Conservation (phyloP, 1,140 invertebrate genomes). For the Drosophila santomea region DNA sequence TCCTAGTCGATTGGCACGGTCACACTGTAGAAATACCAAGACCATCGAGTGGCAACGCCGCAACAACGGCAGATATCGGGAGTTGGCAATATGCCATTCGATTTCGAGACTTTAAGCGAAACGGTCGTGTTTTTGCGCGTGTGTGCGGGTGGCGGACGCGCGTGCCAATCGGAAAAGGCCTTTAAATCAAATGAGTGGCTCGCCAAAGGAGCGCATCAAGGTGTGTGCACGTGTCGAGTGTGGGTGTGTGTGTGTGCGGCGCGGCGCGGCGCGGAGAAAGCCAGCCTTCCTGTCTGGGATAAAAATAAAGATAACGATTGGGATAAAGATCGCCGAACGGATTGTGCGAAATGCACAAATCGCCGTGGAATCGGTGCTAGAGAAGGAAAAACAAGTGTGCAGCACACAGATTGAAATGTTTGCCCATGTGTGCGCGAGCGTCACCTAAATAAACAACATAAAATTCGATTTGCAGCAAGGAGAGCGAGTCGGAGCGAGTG, state of each 20-base stretch:
- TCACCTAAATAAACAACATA: conserved; percentile 30
- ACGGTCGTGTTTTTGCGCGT: conserved; percentile 16
- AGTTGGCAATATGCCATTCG: background rate
- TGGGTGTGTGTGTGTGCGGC: conserved; percentile 1
- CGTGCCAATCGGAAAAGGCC: conserved; percentile 38
- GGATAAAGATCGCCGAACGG: conserved; percentile 11
- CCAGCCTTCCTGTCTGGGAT: conserved; percentile 1
- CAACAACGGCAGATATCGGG: no score
- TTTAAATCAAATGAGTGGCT: conserved; percentile 23
- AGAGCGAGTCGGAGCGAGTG: conserved; percentile 4
- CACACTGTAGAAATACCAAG: no score
- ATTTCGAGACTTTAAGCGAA: conserved; percentile 10
- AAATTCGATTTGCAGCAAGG: conserved; percentile 20
- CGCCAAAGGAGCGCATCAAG: conserved; percentile 15
- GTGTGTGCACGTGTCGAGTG: conserved; percentile 12
- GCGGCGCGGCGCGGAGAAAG: conserved; percentile 16
- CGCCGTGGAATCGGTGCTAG: conserved; percentile 2
- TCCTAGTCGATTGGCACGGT: no score
- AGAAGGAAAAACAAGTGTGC: conserved; percentile 45
- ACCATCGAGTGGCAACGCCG: no score
- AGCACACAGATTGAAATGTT: conserved; percentile 36
- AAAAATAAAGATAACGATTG: background rate
- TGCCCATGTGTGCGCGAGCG: conserved; percentile 16
- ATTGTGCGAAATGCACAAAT: conserved; percentile 2
- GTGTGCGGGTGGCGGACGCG: conserved; percentile 30